Conservation (phyloP, 2,113 vertebrate genomes). For the Ictidomys tridecemlineatus region DNA sequence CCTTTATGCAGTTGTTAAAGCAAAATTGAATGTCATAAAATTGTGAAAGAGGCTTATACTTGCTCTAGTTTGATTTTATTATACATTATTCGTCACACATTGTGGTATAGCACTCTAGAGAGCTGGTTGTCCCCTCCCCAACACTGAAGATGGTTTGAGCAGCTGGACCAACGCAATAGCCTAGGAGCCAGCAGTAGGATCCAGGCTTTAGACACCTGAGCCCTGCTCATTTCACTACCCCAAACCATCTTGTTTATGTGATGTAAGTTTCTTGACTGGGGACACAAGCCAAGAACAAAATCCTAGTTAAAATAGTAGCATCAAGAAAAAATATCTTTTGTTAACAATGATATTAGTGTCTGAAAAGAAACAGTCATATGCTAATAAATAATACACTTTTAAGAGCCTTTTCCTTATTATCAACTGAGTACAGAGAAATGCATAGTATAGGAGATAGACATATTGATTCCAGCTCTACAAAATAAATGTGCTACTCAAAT, state of each 20-base stretch:
- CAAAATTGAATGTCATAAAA: slow-evolving; percentile 22
- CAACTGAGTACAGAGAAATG: background rate
- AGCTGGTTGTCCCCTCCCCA: background rate
- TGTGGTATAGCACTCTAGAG: background rate
- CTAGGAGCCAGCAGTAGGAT: background rate
- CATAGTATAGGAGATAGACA: background rate
- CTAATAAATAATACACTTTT: background rate
- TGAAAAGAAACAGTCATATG: background rate
- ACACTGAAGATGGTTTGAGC: background rate
- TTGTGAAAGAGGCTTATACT: background rate
- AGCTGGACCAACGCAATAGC: background rate
- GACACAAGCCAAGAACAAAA: background rate
- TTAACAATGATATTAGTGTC: background rate
- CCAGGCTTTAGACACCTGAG: background rate
- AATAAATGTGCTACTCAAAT: background rate
- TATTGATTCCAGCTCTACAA: background rate
- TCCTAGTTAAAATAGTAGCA: background rate
- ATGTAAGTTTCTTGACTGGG: background rate
- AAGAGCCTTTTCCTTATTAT: background rate
- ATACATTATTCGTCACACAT: background rate
- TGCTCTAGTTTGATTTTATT: background rate
- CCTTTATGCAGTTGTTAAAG: background rate
- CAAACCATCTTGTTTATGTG: background rate
- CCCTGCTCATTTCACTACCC: background rate
- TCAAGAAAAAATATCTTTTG: background rate